Evolutionary conservation across 2,113 vertebrate genomes (phyloP).

Genomic region (Elachura formosa): DNA sequence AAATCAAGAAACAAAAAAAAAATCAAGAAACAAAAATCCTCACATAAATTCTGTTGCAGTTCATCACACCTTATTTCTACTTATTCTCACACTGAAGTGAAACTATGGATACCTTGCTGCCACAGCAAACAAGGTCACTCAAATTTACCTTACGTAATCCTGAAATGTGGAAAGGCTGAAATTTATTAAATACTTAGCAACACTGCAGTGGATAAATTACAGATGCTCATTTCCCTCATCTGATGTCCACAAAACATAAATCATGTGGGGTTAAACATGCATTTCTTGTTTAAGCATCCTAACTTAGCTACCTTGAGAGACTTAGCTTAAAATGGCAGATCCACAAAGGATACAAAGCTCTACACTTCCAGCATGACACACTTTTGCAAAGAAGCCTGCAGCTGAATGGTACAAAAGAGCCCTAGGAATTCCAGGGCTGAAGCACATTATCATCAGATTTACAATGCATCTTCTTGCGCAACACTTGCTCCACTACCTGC

Average conservation of each 20-base stretch:
- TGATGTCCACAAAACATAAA: background rate
- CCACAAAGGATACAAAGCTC: background rate
- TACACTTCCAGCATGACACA: background rate
- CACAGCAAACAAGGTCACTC: background rate
- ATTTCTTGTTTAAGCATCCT: background rate
- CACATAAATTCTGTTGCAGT: background rate
- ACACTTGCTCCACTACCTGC: background rate
- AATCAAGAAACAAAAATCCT: background rate
- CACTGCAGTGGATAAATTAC: background rate
- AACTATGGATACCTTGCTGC: background rate
- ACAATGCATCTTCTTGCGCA: background rate
- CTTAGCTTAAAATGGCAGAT: background rate
- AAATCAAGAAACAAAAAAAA: background rate
- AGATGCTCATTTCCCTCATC: background rate
- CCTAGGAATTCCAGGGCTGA: background rate
- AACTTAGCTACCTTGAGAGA: background rate
- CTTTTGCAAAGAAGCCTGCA: background rate
- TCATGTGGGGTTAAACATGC: fast-evolving
- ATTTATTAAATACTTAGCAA: background rate
- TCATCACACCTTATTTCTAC: background rate
- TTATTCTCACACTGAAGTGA: background rate
- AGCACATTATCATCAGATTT: background rate
- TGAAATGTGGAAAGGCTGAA: background rate
- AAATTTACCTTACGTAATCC: background rate
- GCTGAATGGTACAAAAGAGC: background rate